Evolutionary conservation across 2,113 vertebrate species (phyloP).

Genomic region (Mystacornis crossleyi): DNA sequence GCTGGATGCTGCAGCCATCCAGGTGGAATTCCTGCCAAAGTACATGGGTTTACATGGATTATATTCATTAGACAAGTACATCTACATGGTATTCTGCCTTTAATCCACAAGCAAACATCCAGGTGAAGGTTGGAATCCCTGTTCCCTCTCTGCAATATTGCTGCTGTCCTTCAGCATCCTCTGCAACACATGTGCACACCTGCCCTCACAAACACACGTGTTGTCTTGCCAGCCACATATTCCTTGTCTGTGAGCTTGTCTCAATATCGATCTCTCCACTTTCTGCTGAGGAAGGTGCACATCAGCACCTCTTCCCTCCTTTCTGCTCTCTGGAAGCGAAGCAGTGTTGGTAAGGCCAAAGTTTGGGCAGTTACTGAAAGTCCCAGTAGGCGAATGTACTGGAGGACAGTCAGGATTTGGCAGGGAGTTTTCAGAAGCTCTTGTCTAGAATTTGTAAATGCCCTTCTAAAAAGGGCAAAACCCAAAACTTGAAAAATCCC

Average conservation of each 20-base stretch:
- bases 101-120: neutral
- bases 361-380: neutral
- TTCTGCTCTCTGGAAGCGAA: neutral
- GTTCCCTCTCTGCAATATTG: neutral
- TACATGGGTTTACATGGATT: neutral
- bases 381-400: neutral
- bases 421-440: neutral
- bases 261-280: neutral
- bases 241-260: neutral
- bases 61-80: neutral
- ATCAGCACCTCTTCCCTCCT: neutral
- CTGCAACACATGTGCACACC: neutral
- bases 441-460: neutral
- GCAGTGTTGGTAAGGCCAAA: neutral
- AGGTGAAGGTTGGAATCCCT: neutral
- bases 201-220: fast-evolving
- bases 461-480: neutral
- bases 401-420: neutral
- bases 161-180: neutral
- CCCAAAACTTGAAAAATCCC: neutral
- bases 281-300: neutral
- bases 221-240: neutral
- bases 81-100: neutral
- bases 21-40: neutral
- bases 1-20: neutral